Base-by-base conservation (phyloP, 2,113 vertebrate genomes). In the Rutilus rutilus region DNA sequence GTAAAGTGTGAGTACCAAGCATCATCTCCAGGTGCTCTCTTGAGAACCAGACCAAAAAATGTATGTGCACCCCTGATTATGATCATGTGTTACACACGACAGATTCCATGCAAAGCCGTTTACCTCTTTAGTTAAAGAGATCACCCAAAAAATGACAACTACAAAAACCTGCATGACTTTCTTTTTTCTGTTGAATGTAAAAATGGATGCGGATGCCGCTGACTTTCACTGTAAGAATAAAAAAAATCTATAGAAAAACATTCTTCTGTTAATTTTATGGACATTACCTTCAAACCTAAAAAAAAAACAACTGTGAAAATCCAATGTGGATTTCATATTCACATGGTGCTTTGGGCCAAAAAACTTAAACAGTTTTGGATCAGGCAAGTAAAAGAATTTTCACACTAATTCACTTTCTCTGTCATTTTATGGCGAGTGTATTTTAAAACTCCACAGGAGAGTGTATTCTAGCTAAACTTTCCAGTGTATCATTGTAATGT, bases 401-500 rank as follows among this genome's bases (percentile, higher is more conserved):
- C 0, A 21, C 5, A 5, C 10, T 78, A 23, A 62, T 60, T 74
- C 42, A 80, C 23, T 27, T 11, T 59, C 42, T 47, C 74, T 73
- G 62, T 52, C 52, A 84, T 84, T 73, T 71, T 52, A 47, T 11
- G 23, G 19, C 27, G 60, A 52, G 62, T 33, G 50, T 52, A 33
- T 82, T 82, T 82, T 52, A 69, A 82, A 83, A 30, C 30, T 67
- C 60, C 39, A 33, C 30, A 85, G 65, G 9, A n/a, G 47, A 64
- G 33, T 47, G 52, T 30, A 50, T 47, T 82, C 52, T 25, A 77
- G 39, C 62, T 25, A 62, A 88, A 77, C 33, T 47, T 82, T 65
- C 69, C 47, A 45, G 42, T 71, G 27, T 60, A 39, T 88, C 73
- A 21, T 30, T 86, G 74, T 52, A 71, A 78, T 83, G 82, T 69